Evolutionary conservation across 2,888 invertebrate genomes (phyloP), one percentile per base, ranked within the genome.

Genomic region (Heliconius charithonia): DNA sequence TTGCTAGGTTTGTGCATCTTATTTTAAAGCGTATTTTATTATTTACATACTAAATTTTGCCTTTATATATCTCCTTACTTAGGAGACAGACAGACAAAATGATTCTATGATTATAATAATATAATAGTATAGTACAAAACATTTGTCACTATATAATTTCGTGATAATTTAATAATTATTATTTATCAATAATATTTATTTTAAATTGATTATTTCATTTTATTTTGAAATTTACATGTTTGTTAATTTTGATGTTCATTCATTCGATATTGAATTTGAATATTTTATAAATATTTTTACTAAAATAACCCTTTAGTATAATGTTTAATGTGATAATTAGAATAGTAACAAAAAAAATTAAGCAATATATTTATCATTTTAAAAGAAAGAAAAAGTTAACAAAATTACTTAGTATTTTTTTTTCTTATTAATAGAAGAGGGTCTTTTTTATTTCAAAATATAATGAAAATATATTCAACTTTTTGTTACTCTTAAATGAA

Each of bases 101-200:
- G 19, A 79, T 75, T 79, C 76, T 81, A 81, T 79, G 70, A 75
- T 77, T 76, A 72, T 56, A 37, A 66, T 32, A 22, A 22, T 66
- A 66, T 29, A 19, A 41, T 69, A 77, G 67, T 82, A 85, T 90
- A 87, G 87, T 93, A 93, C 91, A 93, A 93, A 93, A 93, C 89
- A 92, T 69, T 77, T 75, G 85, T 86, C 85, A 84, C 88, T 89
- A 89, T 87, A 90, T 88, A 51, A 89, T 90, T 90, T 90, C 90
- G 91, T 87, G 87, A 87, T 90, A 87, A 82, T 91, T 89, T 90
- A 90, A 81, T 86, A 85, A 81, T 83, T 82, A 85, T 87, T 89
- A 86, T 89, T 87, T 88, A 89, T 85, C 81, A 85, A 85, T 83
- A 80, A 83, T 76, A 51, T 12, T 63, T 29, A 32, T 29, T 56